Base-by-base conservation (phyloP, 2,797 vertebrate genomes). In the Alcedo quadribrachys region DNA sequence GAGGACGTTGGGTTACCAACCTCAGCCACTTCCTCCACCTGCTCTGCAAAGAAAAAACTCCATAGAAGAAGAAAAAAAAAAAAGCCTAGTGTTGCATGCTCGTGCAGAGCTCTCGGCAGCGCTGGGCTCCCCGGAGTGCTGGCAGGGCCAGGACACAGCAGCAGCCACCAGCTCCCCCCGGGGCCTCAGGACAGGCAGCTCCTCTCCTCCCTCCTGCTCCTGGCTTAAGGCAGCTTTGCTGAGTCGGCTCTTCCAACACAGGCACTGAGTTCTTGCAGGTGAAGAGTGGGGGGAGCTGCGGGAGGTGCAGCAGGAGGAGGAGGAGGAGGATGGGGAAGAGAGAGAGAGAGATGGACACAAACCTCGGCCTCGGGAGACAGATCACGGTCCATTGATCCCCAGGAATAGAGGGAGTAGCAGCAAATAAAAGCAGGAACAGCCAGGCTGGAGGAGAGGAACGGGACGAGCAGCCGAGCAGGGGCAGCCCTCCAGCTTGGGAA, bases 321-420 rank as follows among this genome's bases (percentile, higher is more conserved):
- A 40, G 53, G 50, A 35, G 50, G 62, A 53, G 73, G 50, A 16
- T 1, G 45, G 57, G 51, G 75, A 43, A 12, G 28, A 43, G 13
- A 32, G 43, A 67, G 62, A 63, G 63, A 95, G 55, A 81, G 50
- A 89, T 28, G 74, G 45, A 66, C 89, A 90, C 75, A 73, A 90
- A 94, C 82, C 87, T 88, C 95, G 86, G 80, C 84, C 54, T 83
- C 18, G 3, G 82, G 82, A 92, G 85, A 80, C 81, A 79, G 83
- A 66, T 69, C 85, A 75, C 70, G 63, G 89, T 92, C 94, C 83
- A 80, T 92, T 81, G 81, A 91, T 87, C 81, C 96, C 94, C 95
- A 96, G 96, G 92, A 87, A 87, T 24, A 91, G 80, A 93, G 91
- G 92, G 88, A 96, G 90, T 96, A 97, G 96, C 96, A 97, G 97